phyloP scores from a whole-genome alignment of 2,888 invertebrate genomes.

The Eremobia ochroleuca region DNA sequence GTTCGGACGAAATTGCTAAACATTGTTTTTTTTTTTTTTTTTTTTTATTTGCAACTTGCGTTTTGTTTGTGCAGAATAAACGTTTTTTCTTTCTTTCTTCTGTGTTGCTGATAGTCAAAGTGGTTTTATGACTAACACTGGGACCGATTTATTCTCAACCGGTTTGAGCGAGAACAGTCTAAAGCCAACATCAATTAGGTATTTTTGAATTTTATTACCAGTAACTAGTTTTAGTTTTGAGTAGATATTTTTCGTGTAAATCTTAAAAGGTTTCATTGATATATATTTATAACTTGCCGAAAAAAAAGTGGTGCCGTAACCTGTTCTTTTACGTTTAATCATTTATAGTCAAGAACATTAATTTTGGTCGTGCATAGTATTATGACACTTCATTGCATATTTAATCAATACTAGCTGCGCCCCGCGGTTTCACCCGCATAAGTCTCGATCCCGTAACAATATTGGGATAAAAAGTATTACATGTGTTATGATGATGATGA shows the following conservation, averaged over 20 bases:
- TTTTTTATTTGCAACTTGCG: too few relatives aligned
- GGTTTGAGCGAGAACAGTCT: conserved; percentile 15
- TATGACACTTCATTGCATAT: neutral
- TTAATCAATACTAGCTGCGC: too few relatives aligned
- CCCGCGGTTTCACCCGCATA: too few relatives aligned
- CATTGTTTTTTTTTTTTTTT: too few relatives aligned
- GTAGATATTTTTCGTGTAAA: neutral
- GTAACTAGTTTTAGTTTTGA: neutral
- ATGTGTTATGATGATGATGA: too few relatives aligned
- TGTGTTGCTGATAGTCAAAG: conserved; percentile 53
- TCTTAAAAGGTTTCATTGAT: conserved; percentile 4
- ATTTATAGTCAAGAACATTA: neutral
- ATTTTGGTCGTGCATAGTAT: neutral
- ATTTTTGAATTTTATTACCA: conserved; percentile 19
- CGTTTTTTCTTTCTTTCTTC: too few relatives aligned
- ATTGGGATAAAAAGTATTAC: too few relatives aligned
- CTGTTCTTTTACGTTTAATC: neutral
- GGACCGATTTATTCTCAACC: conserved; percentile 47
- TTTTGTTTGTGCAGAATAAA: too few relatives aligned
- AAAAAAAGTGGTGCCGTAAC: neutral
- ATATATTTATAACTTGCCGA: neutral
- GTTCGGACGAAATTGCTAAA: conserved; percentile 55
- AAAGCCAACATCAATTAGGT: neutral
- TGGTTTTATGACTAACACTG: conserved; percentile 57
- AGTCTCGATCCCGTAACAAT: too few relatives aligned